phyloP scores from a whole-genome alignment of 2,797 vertebrate species.

The Myotis pilosus region DNA sequence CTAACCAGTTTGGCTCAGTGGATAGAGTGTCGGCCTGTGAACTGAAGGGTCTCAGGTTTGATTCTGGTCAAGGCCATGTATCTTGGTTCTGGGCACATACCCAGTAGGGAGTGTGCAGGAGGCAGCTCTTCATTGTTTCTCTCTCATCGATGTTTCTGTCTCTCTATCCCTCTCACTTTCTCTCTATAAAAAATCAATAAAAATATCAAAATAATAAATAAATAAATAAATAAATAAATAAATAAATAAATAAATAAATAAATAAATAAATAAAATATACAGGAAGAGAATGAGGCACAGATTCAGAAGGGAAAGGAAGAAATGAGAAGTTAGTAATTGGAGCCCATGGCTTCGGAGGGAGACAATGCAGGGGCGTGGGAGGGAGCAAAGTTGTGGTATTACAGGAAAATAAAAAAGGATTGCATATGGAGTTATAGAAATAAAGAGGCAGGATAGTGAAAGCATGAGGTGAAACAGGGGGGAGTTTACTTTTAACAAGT shows the following conservation, averaged over 20 bases:
- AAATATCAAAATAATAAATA: too few relatives aligned
- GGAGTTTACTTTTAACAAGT: slow-evolving; percentile 20
- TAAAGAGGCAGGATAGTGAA: neutral
- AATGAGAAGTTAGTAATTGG: neutral
- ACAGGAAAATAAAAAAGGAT: slow-evolving; percentile 39
- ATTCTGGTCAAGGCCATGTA: too few relatives aligned
- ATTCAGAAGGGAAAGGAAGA: neutral
- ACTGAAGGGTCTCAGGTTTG: too few relatives aligned
- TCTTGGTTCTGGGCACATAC: too few relatives aligned
- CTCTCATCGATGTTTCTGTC: too few relatives aligned
- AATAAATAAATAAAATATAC: neutral
- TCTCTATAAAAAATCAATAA: too few relatives aligned
- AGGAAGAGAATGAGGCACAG: neutral
- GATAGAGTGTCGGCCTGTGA: too few relatives aligned
- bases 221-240: too few relatives aligned
- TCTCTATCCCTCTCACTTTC: too few relatives aligned
- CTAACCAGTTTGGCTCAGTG: too few relatives aligned
- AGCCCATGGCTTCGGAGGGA: neutral
- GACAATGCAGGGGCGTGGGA: neutral
- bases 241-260: neutral
- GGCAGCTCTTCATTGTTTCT: too few relatives aligned
- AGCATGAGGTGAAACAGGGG: neutral
- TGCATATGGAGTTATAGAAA: neutral
- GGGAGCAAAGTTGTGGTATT: neutral
- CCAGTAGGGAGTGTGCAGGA: too few relatives aligned